Evolutionary conservation across 2,888 invertebrate species (phyloP), one percentile per base, ranked within the genome.

Genomic region (Thyatira batis): DNA sequence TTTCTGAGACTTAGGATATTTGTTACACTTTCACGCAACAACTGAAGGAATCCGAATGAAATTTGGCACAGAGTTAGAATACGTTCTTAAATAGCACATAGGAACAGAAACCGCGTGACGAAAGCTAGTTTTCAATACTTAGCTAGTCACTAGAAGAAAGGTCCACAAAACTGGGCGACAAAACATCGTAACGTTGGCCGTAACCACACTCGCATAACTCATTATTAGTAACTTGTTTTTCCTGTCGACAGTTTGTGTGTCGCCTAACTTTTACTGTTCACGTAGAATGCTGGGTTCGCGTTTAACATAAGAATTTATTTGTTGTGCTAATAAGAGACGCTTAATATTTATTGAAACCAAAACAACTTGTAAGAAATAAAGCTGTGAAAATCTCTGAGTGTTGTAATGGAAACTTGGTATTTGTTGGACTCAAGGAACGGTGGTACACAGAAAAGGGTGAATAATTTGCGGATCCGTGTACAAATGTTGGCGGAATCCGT

Each of bases 151-250:
- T 30, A 23, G 23, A 45, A 63, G 52, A 62, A 57, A 53, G 56
- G 1, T 52, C 27, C 23, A 53, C 21, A 52, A 45, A 53, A 13
- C 39, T 17, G 13, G 33, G 69, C 65, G 58, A 66, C 62, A 66
- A 61, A 51, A 48, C 52, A 60, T 61, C 59, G 61, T 60, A 52
- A 30, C 49, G 61, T 55, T 58, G 57, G 67, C 61, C 49, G 59
- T 53, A 50, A 57, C 58, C 58, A 63, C 68, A 69, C 54, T 64
- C 60, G 64, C 72, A 81, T 85, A 83, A 83, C 78, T 85, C 87
- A 84, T 84, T 87, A 84, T 80, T 76, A 80, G 73, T 72, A 73
- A 74, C 66, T 81, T 85, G 86, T 86, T 86, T 85, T 84, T 78
- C 78, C 70, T 62, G 63, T 53, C 71, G 70, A 69, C 71, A 67